phyloP scores from a whole-genome alignment of 1,140 invertebrate genomes.

The Drosophila kohkoa region DNA sequence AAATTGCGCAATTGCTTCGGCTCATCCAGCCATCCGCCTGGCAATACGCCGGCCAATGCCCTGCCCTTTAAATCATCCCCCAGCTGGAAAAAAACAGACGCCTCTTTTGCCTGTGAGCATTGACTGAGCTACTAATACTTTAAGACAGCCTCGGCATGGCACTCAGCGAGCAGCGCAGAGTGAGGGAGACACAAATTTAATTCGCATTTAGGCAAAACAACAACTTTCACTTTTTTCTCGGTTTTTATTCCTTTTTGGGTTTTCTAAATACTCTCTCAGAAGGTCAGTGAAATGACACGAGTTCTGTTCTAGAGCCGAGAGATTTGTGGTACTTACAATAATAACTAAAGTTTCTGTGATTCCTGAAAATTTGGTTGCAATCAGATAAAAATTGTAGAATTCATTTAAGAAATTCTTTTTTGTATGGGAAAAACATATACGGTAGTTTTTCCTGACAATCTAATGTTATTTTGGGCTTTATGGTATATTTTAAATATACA shows the following conservation, averaged over 20 bases:
- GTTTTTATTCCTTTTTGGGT: background rate
- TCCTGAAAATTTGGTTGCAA: no score
- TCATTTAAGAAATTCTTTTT: no score
- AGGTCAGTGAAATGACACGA: background rate
- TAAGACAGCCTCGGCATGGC: constrained; percentile 64
- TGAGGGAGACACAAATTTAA: constrained; percentile 68
- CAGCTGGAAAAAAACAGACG: background rate
- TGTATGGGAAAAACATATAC: no score
- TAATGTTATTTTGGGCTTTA: no score
- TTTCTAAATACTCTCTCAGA: constrained; percentile 11
- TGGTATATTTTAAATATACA: no score
- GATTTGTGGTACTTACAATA: no score
- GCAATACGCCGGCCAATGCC: background rate
- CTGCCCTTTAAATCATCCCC: background rate
- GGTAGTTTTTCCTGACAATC: no score
- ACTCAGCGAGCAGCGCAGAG: constrained; percentile 16
- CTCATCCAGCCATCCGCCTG: constrained; percentile 41
- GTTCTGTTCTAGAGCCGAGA: background rate
- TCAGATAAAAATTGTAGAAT: no score
- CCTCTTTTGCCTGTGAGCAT: constrained; percentile 11
- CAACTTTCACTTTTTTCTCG: constrained; percentile 23
- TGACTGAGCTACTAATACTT: constrained; percentile 76
- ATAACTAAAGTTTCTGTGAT: no score
- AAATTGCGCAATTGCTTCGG: constrained; percentile 68
- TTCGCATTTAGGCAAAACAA: constrained; percentile 73